Base-by-base conservation (phyloP, 1,140 invertebrate genomes). In the Pinna nobilis region DNA sequence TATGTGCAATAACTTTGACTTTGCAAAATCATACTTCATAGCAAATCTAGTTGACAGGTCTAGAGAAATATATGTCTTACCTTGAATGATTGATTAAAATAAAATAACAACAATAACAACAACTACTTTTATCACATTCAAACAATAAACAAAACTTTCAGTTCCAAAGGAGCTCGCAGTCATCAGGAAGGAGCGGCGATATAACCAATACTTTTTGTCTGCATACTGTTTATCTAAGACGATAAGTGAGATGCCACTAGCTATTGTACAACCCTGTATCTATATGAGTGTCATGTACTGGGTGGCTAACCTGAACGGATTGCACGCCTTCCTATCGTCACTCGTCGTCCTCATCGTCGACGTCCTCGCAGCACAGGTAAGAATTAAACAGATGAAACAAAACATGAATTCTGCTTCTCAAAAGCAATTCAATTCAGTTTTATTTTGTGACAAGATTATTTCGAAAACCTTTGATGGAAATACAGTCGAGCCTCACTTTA, bases 221-320 rank as follows among this genome's bases (percentile, higher is more conserved):
- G 74, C 78, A 0, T 80, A 60, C 41, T 80, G 78, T 70, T 6
- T 80, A 1, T 71, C 78, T n/a, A 80, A 80, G 49, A 77, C 72
- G 18, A 7, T 80, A 3, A 80, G 71, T 59, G 78, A 80, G 53
- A 59, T 77, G 32, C 78, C 78, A 2, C 49, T 81, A 15, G 64
- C 76, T n/a, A 63, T 74, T 4, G 0, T 81, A 23, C 79, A 81
- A 35, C 79, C 79, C 1, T 67, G 66, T 37, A 37, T 76, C 0
- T 81, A 68, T 30, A 49, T 78, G 33, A n/a, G 41, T 23, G 79
- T 81, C 9, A 81, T 81, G 1, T 81, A 81, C 70, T 81, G 79
- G 79, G 79, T 81, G 6, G 79, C 79, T 11, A 78, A 81, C 35
- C 63, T 81, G 2, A 81, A 81, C 50, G 69, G 64, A 11, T n/a